These are phyloP conservation scores for Stratiolaelaps scimitus DNA, from an alignment of 1,140 invertebrate species.

Conservation along the genomic window DNA sequence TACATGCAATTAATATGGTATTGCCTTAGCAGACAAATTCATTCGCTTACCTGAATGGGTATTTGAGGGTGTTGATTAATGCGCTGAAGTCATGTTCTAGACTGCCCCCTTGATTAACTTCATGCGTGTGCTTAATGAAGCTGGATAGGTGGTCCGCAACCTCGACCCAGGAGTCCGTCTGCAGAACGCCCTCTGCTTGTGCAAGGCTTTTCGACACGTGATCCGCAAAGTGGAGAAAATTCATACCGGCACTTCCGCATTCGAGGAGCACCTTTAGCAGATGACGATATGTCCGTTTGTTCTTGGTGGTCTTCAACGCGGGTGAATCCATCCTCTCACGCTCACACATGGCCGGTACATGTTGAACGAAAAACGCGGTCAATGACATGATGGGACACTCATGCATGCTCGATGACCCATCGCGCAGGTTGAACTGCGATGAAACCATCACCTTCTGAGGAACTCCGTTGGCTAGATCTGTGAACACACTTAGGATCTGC, in stretches of 20 bases:
- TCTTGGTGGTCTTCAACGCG: background rate
- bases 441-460: background rate
- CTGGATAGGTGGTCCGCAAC: background rate
- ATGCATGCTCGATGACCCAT: slow-evolving; percentile 13
- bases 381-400: background rate
- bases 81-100: slow-evolving; percentile 14
- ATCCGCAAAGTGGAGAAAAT: background rate
- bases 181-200: background rate
- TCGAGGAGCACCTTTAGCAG: background rate
- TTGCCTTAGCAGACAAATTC: too few species aligned
- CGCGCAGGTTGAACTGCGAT: background rate
- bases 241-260: background rate
- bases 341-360: background rate
- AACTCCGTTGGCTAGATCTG: background rate
- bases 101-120: slow-evolving; percentile 7
- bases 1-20: background rate
- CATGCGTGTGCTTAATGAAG: slow-evolving; percentile 5
- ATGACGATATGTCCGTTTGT: background rate
- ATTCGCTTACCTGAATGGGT: slow-evolving; percentile 24
- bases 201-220: background rate
- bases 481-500: background rate
- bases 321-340: too few species aligned
- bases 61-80: background rate
- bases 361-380: background rate
- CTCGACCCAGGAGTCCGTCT: slow-evolving; percentile 19